Evolutionary conservation across 37 sponge, comb jelly and placozoan genomes (phyloP).

Genomic region (Theonella swinhoei): DNA sequence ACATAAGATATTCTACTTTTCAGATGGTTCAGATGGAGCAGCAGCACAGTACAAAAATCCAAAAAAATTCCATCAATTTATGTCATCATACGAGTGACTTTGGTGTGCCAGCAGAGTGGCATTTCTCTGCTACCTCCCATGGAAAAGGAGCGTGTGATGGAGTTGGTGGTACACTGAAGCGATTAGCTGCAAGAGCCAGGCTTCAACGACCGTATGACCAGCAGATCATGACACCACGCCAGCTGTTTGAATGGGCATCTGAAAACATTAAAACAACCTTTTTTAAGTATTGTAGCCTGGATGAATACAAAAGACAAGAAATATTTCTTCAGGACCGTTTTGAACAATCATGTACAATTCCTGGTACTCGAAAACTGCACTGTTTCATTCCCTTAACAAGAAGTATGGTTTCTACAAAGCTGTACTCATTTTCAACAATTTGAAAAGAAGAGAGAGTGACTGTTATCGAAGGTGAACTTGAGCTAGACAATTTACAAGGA

Average conservation of each 20-base stretch:
- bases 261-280: conserved; percentile 15
- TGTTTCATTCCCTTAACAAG: conserved; percentile 17
- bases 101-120: conserved; percentile 50
- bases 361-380: conserved; percentile 47
- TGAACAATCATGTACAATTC: conserved; percentile 36
- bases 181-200: conserved; percentile 58
- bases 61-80: conserved; percentile 47
- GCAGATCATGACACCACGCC: conserved; percentile 73
- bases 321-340: conserved; percentile 19
- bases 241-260: conserved; percentile 48
- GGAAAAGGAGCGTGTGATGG: conserved; percentile 65
- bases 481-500: conserved; percentile 24
- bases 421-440: conserved; percentile 17
- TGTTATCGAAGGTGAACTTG: background rate
- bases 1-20: conserved; percentile 46
- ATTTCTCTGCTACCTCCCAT: conserved; percentile 67
- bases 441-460: conserved; percentile 20
- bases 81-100: conserved; percentile 39
- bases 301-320: conserved; percentile 29
- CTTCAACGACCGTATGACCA: conserved; percentile 48
- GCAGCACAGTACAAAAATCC: conserved; percentile 47
- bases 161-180: conserved; percentile 47
- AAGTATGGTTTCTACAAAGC: background rate
- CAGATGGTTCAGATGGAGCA: conserved; percentile 57
- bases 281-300: conserved; percentile 30